phyloP scores from a whole-genome alignment of 2,797 vertebrate genomes.

The Syndactyla subalaris region DNA sequence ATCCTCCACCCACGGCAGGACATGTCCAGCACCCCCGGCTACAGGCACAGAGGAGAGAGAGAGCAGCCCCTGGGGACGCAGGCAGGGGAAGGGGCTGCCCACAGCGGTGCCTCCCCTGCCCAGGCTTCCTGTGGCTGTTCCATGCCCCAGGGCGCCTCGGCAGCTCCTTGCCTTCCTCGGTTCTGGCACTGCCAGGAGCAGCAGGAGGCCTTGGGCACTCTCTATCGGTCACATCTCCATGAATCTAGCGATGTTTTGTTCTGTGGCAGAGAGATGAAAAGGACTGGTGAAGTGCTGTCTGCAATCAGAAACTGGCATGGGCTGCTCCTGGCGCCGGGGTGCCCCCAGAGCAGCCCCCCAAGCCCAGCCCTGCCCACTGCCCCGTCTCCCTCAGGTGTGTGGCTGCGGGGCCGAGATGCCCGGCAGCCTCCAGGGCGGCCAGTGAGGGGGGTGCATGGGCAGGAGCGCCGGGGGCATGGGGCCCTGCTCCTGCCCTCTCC shows the following conservation, averaged over 20 bases:
- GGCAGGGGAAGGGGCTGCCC: background rate
- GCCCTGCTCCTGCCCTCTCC: conserved; percentile 61
- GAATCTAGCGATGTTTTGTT: background rate
- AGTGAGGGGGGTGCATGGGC: background rate
- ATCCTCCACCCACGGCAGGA: background rate
- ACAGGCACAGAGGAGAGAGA: background rate
- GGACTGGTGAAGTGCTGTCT: too few species aligned
- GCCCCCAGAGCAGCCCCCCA: background rate
- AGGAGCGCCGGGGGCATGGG: background rate
- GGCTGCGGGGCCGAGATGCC: background rate
- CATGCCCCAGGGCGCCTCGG: fast-evolving
- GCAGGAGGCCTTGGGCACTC: fast-evolving
- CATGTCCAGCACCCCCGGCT: fast-evolving
- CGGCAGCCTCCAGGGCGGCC: background rate
- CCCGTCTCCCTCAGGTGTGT: fast-evolving
- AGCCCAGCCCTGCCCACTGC: background rate
- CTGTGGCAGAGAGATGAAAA: background rate
- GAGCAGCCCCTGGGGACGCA: background rate
- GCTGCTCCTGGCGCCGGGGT: background rate
- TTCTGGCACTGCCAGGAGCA: background rate
- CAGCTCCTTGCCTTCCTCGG: background rate
- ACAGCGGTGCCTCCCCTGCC: background rate
- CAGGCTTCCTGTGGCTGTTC: background rate
- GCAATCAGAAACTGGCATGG: fast-evolving
- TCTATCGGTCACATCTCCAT: fast-evolving